Evolutionary conservation across 2,797 vertebrate genomes (phyloP).

Genomic region (Gouania willdenowi): DNA sequence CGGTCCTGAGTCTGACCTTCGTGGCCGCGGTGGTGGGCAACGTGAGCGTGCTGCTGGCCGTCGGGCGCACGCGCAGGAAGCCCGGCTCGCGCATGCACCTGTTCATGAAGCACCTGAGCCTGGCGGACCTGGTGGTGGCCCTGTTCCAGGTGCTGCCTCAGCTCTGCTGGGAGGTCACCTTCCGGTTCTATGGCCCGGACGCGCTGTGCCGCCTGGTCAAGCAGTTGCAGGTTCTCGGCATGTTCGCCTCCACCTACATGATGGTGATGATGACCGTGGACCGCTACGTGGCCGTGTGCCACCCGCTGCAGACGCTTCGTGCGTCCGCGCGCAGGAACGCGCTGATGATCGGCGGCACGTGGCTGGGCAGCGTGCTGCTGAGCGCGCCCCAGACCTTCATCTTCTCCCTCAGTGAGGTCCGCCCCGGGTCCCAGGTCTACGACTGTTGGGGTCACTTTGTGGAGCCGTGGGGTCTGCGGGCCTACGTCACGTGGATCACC

Average conservation of each 20-base stretch:
- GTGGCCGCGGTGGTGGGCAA: conserved; percentile 80
- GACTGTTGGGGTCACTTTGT: conserved; percentile 91
- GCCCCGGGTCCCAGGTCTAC: conserved; percentile 79
- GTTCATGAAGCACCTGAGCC: conserved; percentile 87
- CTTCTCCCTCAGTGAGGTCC: conserved; percentile 86
- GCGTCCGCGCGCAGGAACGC: conserved; percentile 79
- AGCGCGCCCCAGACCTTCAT: conserved; percentile 89
- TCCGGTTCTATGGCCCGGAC: conserved; percentile 86
- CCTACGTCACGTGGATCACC: conserved; percentile 90
- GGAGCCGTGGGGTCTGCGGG: conserved; percentile 81
- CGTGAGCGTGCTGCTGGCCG: conserved; percentile 76
- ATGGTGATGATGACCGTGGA: conserved; percentile 88
- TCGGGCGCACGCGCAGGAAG: conserved; percentile 74
- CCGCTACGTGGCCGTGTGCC: conserved; percentile 89
- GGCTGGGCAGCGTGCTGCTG: conserved; percentile 81
- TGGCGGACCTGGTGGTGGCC: conserved; percentile 86
- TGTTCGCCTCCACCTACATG: conserved; percentile 94
- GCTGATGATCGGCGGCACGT: conserved; percentile 79
- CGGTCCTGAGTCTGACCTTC: conserved; percentile 80
- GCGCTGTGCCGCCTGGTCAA: conserved; percentile 83
- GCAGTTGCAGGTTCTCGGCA: conserved; percentile 90
- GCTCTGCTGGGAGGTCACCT: conserved; percentile 90
- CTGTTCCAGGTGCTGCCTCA: conserved; percentile 93
- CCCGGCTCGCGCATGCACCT: conserved; percentile 87
- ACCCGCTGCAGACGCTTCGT: conserved; percentile 83